Base-by-base conservation (phyloP, 2,113 vertebrate species). In the Petaurus breviceps region DNA sequence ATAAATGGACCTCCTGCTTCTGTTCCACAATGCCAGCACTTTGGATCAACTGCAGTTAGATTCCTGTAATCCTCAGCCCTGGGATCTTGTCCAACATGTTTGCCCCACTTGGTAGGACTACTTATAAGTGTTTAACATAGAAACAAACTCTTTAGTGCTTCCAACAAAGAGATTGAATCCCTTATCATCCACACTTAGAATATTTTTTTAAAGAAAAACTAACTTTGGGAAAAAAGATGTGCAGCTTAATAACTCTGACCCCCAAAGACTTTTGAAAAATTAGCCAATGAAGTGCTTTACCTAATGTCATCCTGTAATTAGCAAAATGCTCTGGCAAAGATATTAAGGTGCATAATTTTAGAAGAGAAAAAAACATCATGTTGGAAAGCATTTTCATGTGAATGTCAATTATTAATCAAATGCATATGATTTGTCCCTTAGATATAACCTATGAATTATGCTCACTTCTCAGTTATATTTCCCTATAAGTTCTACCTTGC, bases 1-100 rank as follows among this genome's bases (percentile, higher is more conserved):
- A 46, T 95, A 94, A 97, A 96, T 93, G 97, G 97, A 97, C 97
- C 98, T 98, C 98, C 98, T 97, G 93, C 96, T 93, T 97, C 95
- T 97, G 91, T 97, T 0, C 0, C 98, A 97, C 95, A 97, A 98
- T 98, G 98, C 97, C 96, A 95, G 92, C 96, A 94, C 97, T 98
- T 96, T 97, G 97, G 97, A 95, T 97, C 97, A 97, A 98, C 97
- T 98, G 97, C 98, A 98, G 98, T 97, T 98, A 97, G 96, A 97
- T 97, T 95, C 91, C 97, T 98, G 97, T 98, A 98, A 98, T 98
- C 97, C 98, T 0, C 54, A 98, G 68, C 96, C 97, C 68, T 84
- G 19, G 68, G 37, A 84, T 84, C 37, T 98, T 98, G 98, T 98
- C 97, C 96, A 98, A 98, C 98, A 98, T 98, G 97, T 98, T 98